phyloP scores from a whole-genome alignment of 2,113 vertebrate species.

The Bos javanicus region DNA sequence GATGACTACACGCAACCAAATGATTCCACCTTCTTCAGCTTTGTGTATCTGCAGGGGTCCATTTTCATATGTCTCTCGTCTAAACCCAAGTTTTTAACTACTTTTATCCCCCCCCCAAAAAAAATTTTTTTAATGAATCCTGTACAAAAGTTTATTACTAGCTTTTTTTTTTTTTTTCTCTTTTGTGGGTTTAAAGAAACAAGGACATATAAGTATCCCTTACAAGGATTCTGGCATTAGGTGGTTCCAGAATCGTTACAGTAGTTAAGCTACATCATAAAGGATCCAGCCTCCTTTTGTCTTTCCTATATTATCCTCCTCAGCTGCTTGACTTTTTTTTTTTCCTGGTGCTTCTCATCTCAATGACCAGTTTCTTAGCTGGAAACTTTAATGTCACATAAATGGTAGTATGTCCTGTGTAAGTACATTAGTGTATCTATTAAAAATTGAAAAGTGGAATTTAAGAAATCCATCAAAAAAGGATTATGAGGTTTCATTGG shows the following conservation, averaged over 20 bases:
- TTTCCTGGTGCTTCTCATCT: background rate
- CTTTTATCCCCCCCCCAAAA: background rate
- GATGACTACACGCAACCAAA: conserved; percentile 47
- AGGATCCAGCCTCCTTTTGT: background rate
- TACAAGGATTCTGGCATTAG: background rate
- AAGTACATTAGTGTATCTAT: background rate
- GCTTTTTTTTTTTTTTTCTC: background rate
- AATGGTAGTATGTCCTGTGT: background rate
- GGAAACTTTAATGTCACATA: background rate
- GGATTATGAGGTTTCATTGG: background rate
- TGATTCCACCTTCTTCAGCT: conserved; percentile 47
- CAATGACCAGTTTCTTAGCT: background rate
- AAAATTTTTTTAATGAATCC: background rate
- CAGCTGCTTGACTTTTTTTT: background rate
- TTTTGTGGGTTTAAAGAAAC: background rate
- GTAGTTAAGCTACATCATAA: background rate
- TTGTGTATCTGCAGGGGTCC: background rate
- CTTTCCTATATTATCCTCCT: background rate
- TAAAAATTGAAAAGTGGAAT: background rate
- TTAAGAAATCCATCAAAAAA: background rate
- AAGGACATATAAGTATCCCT: background rate
- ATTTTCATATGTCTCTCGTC: background rate
- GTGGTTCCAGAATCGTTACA: background rate
- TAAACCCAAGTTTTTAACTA: conserved; percentile 3
- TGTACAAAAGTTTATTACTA: background rate